Percentiles rank a stretch among this genome's conserved stretches.
Conservation (phyloP, 2,797 vertebrate genomes). For the Manis javanica region DNA sequence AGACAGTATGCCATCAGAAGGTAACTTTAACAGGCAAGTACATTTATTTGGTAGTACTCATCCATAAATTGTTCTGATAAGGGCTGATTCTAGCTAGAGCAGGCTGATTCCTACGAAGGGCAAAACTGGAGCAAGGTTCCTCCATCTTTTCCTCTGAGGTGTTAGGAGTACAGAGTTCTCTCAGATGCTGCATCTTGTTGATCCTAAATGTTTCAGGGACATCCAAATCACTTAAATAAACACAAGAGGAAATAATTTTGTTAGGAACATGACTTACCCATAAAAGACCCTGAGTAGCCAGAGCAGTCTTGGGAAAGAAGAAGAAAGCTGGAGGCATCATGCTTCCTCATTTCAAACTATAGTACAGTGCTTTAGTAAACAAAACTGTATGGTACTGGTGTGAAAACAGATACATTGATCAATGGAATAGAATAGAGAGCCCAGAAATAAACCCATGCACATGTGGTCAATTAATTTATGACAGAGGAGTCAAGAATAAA, state of each 20-base stretch:
- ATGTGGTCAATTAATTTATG: background rate
- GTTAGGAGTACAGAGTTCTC: constrained; percentile 20
- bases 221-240: constrained; percentile 66
- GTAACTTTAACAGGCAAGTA: background rate
- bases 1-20: background rate
- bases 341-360: background rate
- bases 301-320: constrained; percentile 18
- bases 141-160: constrained; percentile 32
- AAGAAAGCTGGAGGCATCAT: background rate
- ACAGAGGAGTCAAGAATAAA: background rate
- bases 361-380: background rate
- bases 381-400: background rate
- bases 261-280: constrained; percentile 38
- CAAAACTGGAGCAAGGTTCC: background rate
- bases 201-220: constrained; percentile 1
- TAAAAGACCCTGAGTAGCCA: background rate
- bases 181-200: background rate
- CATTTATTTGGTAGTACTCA: background rate
- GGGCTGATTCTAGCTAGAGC: background rate
- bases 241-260: constrained; percentile 61
- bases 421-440: background rate
- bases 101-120: background rate
- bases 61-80: background rate
- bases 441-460: background rate
- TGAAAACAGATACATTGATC: background rate